Percentiles rank a stretch among this genome's conserved stretches.
Conservation (phyloP, 1,140 invertebrate genomes). For the Delia radicum region DNA sequence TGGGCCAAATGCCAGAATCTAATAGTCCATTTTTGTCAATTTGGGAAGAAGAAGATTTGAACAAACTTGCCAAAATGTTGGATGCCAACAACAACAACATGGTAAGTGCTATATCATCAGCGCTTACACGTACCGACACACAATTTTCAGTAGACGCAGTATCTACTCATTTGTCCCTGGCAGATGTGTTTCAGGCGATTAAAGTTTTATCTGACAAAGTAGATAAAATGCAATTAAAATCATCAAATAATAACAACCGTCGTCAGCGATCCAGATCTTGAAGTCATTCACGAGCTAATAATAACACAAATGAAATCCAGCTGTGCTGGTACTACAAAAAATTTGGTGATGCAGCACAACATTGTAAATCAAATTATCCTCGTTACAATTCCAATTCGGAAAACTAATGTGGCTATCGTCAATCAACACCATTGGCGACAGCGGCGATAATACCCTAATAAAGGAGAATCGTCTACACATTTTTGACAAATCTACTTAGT, state of each 20-base stretch:
- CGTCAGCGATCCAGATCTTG: not conserved
- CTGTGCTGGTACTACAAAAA: not conserved
- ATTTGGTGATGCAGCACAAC: not conserved
- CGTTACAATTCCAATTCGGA: not conserved
- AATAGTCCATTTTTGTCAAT: not conserved
- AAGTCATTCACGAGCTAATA: not conserved
- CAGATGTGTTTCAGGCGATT: not conserved
- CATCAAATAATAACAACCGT: not conserved
- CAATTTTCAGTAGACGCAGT: not conserved
- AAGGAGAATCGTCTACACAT: not conserved
- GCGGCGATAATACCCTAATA: not conserved
- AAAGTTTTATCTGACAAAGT: not conserved
- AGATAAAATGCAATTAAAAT: not conserved
- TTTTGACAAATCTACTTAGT: not conserved
- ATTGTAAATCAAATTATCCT: not conserved
- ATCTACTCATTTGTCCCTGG: not conserved
- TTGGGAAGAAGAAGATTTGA: not conserved
- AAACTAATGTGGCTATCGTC: slow-evolving; percentile 4
- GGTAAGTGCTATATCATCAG: not conserved
- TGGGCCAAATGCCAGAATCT: slow-evolving; percentile 15
- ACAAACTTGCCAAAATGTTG: slow-evolving; percentile 8
- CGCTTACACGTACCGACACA: not conserved
- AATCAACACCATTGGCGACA: not conserved
- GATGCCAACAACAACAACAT: not conserved
- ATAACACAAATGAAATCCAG: not conserved